phyloP scores from a whole-genome alignment of 2,113 vertebrate species.

The Centropristis striata region DNA sequence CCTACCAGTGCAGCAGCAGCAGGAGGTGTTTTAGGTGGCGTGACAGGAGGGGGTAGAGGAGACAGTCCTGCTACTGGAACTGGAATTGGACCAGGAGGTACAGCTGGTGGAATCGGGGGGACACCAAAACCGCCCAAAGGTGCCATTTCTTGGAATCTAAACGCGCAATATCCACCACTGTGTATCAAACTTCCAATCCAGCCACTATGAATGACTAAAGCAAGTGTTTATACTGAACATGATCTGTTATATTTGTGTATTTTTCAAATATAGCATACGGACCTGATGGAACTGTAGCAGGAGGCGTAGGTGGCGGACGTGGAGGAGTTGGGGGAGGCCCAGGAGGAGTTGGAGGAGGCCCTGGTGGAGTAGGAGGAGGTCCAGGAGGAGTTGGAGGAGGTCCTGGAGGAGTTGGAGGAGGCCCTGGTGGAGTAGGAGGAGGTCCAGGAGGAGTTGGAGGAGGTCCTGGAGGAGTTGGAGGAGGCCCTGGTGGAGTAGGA shows the following conservation, averaged over 20 bases:
- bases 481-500: slow-evolving; percentile 36
- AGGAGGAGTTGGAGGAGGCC: slow-evolving; percentile 23
- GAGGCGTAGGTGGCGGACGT: slow-evolving; percentile 41
- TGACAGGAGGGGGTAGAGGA: slow-evolving; percentile 48
- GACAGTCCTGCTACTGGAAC: slow-evolving; percentile 55
- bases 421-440: slow-evolving; percentile 5
- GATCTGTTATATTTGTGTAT: background rate
- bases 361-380: slow-evolving; percentile 41
- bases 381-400: slow-evolving; percentile 48
- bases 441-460: slow-evolving; percentile 40
- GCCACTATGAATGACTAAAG: too few relatives aligned
- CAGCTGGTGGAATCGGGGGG: slow-evolving; percentile 47
- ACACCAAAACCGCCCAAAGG: slow-evolving; percentile 72
- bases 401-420: slow-evolving; percentile 30
- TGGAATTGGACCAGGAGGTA: slow-evolving; percentile 47
- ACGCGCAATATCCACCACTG: background rate
- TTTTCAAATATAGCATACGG: slow-evolving; percentile 26
- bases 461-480: slow-evolving; percentile 34
- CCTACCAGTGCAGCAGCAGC: slow-evolving; percentile 28
- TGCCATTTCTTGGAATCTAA: slow-evolving; percentile 16
- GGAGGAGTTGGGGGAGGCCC: too few relatives aligned
- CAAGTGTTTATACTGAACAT: background rate
- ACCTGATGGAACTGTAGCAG: slow-evolving; percentile 55
- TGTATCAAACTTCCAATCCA: background rate
- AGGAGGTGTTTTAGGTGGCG: slow-evolving; percentile 38